These are phyloP conservation scores for Drosophila saltans DNA, from an alignment of 1,140 invertebrate species.

Conservation along the genomic window DNA sequence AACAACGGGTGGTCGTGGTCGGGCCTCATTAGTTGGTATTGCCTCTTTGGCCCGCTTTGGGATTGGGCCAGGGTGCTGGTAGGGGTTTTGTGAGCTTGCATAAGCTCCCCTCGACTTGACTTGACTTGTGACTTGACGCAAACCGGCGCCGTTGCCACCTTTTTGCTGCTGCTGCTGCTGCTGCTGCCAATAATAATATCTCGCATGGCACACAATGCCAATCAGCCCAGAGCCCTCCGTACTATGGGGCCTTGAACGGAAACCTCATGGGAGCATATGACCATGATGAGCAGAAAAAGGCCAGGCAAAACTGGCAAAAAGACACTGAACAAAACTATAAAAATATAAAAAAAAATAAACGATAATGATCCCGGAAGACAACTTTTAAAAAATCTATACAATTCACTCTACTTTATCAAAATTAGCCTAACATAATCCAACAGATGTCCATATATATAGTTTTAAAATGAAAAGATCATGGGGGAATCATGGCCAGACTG, in stretches of 20 bases:
- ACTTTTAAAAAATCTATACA: too few relatives aligned
- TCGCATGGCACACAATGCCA: conserved; percentile 57
- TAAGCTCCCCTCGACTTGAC: conserved; percentile 61
- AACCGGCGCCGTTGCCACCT: conserved; percentile 58
- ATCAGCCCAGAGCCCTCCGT: conserved; percentile 38
- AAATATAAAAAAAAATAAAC: background rate
- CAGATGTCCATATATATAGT: too few relatives aligned
- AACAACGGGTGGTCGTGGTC: conserved; percentile 21
- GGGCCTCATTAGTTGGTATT: conserved; percentile 75
- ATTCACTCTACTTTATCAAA: too few relatives aligned
- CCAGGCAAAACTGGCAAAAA: background rate
- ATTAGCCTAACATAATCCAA: too few relatives aligned
- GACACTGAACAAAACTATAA: conserved; percentile 14
- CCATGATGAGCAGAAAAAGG: background rate
- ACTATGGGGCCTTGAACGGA: conserved; percentile 36
- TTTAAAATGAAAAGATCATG: too few relatives aligned
- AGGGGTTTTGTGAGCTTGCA: conserved; percentile 48
- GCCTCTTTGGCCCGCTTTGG: conserved; percentile 49
- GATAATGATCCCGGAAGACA: background rate
- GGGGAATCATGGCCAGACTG: too few relatives aligned
- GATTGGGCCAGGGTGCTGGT: conserved; percentile 10
- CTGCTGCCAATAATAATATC: conserved; percentile 75
- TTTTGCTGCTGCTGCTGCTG: conserved; percentile 27
- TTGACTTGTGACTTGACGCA: conserved; percentile 66
- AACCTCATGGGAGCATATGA: conserved; percentile 36